phyloP scores from a whole-genome alignment of 2,888 invertebrate species.

The Tetragonula carbonaria region DNA sequence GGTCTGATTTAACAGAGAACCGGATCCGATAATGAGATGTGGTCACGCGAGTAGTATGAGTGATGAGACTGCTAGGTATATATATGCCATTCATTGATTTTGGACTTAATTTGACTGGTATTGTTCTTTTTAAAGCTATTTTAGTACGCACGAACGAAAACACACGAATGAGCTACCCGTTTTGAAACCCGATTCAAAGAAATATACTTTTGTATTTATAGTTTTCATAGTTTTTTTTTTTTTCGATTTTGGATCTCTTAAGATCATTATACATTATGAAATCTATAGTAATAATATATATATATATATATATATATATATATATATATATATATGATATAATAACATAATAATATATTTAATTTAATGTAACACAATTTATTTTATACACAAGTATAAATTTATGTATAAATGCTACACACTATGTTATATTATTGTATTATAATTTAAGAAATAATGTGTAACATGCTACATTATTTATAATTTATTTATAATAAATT shows the following conservation, averaged over 20 bases:
- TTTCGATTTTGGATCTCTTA: not conserved
- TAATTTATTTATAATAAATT: no score
- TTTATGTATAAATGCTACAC: no score
- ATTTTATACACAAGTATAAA: no score
- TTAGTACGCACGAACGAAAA: not conserved
- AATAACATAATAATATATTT: no score
- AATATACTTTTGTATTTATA: not conserved
- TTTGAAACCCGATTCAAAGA: not conserved
- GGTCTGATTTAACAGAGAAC: conserved; percentile 35
- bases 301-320: no score
- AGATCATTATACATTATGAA: not conserved
- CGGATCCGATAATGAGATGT: conserved; percentile 46
- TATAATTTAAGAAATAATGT: no score
- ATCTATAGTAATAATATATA: no score
- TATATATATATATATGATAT: no score
- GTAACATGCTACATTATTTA: no score
- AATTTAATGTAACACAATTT: no score
- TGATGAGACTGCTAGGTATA: not conserved
- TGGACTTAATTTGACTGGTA: not conserved
- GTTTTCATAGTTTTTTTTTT: not conserved
- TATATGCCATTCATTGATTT: conserved; percentile 2
- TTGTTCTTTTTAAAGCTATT: not conserved
- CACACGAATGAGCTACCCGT: no score
- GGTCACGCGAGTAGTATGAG: conserved; percentile 42
- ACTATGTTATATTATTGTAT: no score